These are phyloP conservation scores for Plestiodon gilberti DNA, from an alignment of 2,113 vertebrate species.

Conservation along the genomic window DNA sequence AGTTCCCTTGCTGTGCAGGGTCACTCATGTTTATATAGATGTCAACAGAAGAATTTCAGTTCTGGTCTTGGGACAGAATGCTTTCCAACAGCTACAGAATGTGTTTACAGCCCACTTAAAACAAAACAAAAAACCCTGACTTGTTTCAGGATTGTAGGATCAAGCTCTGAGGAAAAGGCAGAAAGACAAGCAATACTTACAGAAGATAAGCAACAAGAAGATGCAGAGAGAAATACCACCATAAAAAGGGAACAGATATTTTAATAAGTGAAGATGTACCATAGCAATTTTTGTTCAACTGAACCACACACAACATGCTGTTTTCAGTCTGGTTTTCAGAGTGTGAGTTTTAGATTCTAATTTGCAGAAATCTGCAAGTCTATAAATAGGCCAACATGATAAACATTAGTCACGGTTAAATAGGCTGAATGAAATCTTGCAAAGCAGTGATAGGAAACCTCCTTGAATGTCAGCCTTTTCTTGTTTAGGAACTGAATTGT, in stretches of 20 bases:
- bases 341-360: slow-evolving; percentile 23
- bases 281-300: neutral
- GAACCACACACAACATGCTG: neutral
- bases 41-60: slow-evolving; percentile 13
- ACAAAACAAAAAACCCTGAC: neutral
- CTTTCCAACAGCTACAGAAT: neutral
- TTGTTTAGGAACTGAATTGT: neutral
- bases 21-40: neutral
- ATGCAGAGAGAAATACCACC: neutral
- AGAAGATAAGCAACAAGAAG: neutral
- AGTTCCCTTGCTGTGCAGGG: slow-evolving; percentile 24
- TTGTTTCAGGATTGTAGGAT: neutral
- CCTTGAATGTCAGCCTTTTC: neutral
- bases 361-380: slow-evolving; percentile 8
- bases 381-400: neutral
- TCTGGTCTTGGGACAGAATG: slow-evolving; percentile 10
- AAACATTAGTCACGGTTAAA: neutral
- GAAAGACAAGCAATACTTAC: neutral
- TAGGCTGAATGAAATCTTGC: neutral
- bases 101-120: neutral
- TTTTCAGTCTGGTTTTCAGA: neutral
- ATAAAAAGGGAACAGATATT: neutral
- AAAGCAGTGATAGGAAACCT: neutral
- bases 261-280: no score
- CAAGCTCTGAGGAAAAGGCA: no score